Base-by-base conservation (phyloP, 2,888 invertebrate genomes). In the Galerucella pusilla region DNA sequence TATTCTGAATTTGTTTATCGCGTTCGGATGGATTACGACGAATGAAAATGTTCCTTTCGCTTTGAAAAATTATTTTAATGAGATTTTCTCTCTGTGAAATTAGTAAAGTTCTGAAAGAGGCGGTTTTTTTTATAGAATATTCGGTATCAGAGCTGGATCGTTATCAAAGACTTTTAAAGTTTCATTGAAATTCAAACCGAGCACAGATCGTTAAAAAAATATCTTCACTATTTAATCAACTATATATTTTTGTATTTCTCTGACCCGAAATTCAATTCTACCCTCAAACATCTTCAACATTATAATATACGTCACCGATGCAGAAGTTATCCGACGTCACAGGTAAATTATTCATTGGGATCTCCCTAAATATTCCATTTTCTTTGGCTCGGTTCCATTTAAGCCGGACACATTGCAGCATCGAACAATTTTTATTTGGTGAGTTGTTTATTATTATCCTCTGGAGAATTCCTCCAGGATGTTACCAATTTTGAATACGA, bases 1-100 rank as follows among this genome's bases (percentile, higher is more conserved):
- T 71, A 46, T 71, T 71, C 57, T 59, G 45, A 66, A 65, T 71
- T 66, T 71, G 71, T 71, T 71, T 71, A 66, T 71, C 42, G 59
- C 46, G 54, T 71, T 71, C 28, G 25, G 54, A 12, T 57, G 71
- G 65, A 71, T 71, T 65, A 66, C 65, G 35, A 42, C 71, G 64
- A 65, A 71, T 70, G 61, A 61, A 20, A 63, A 70, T 52, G 70
- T 64, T 52, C 64, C 16, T 52, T 70, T 54, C 63, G 59, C 71
- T 71, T 71, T 45, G 25, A 16, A 12, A n/a, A 28, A 64, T 35
- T 35, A 71, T 71, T 71, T 71, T 71, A 64, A 71, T 61, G 71
- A 71, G 71, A 64, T 57, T 64, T 64, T n/a, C 28, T 64, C 45
- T 52, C 16, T 45, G 11, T 10, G 60, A 28, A 60, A 60, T 60